Base-by-base conservation (phyloP, 2,797 vertebrate species). In the Falco peregrinus region DNA sequence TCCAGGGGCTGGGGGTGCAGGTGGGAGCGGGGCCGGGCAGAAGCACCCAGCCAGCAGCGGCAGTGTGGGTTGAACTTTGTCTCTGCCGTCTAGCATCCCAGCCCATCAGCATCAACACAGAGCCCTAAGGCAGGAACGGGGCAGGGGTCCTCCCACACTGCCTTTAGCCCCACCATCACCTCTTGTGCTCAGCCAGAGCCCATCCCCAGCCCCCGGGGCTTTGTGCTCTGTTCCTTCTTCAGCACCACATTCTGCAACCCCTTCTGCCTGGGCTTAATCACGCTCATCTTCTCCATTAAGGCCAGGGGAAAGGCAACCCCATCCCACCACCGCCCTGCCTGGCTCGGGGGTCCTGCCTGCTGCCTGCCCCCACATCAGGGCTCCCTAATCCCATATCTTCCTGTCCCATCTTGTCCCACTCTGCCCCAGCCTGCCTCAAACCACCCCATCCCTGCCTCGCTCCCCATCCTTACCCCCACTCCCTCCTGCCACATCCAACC, bases 211-310 rank as follows among this genome's bases (percentile, higher is more conserved):
- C 77, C 96, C 35, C 43, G 2, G 33, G 97, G 97, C 87, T 95
- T 90, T 31, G 67, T 97, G 59, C 37, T 97, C 57, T 97, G 97
- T 97, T 98, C 97, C 57, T 29, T 96, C 53, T 65, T 96, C 69
- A 97, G 29, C 63, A 12, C 87, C 4, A 1, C 56, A 4, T 74
- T 41, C 33, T 53, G 75, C 74, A 98, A 96, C 80, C 22, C 51
- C 22, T 89, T 68, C 33, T 97, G 96, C 85, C 84, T 97, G 16
- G 96, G 97, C 43, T 95, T 98, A 81, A 8, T 70, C 0, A 82
- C 93, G 1, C 89, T 98, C 35, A 1, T 89, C 54, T 97, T 33
- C 95, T 98, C 97, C 31, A 2, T 98, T 15, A 97, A 98, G 97
- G 97, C 98, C 60, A 96, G 90, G 11, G 6, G 18, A 31, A 50